These are phyloP conservation scores for Hymenochirus boettgeri DNA, from an alignment of 2,113 vertebrate species.

Conservation along the genomic window DNA sequence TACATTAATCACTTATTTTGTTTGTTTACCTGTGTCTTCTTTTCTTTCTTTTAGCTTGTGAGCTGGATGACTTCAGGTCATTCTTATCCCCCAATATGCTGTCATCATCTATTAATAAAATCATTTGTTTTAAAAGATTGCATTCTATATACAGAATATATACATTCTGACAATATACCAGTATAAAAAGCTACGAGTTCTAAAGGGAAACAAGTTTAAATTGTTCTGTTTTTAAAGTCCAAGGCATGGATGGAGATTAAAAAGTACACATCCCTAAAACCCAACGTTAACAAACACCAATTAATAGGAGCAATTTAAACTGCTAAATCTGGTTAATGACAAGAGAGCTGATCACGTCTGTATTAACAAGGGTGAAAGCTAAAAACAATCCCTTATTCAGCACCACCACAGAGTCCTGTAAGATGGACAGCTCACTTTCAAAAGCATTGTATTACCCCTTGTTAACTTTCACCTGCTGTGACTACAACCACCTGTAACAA, in stretches of 20 bases:
- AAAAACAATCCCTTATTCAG: conserved; percentile 5
- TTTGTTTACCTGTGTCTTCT: conserved; percentile 81
- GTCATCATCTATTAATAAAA: conserved; percentile 75
- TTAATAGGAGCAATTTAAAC: too few species aligned
- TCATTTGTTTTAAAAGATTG: background rate
- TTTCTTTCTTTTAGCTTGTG: conserved; percentile 84
- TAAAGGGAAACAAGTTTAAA: too few species aligned
- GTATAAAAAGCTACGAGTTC: too few species aligned
- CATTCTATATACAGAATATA: too few species aligned
- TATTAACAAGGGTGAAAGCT: conserved; percentile 10
- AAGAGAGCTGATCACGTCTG: background rate
- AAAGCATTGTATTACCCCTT: background rate
- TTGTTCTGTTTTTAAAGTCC: too few species aligned
- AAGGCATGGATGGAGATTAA: too few species aligned
- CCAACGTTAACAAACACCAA: background rate
- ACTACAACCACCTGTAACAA: background rate
- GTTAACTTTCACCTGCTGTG: conserved; percentile 17
- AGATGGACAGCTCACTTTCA: conserved; percentile 36
- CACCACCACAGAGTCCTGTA: conserved; percentile 27
- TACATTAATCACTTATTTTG: too few species aligned
- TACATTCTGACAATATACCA: too few species aligned
- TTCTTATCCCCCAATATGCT: conserved; percentile 70
- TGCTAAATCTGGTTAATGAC: background rate
- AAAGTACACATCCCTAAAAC: too few species aligned
- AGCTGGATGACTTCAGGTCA: conserved; percentile 64